Percentiles rank a stretch among this genome's conserved stretches.
Evolutionary conservation across 1,140 invertebrate species (phyloP).

Genomic region (Andricus grossulariae): DNA sequence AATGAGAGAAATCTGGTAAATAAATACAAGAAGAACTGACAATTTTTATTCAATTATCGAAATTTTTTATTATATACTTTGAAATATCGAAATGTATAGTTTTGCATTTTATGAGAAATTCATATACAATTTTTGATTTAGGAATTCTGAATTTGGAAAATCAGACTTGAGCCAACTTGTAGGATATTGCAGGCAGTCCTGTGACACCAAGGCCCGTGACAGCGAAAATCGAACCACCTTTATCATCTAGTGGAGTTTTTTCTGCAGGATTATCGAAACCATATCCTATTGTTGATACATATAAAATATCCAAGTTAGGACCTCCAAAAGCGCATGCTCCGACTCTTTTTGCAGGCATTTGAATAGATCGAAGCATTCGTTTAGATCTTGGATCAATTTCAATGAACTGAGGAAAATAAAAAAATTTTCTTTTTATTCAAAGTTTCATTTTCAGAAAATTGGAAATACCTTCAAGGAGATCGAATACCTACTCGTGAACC

Average conservation of each 20-base stretch:
- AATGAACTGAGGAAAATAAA: no score
- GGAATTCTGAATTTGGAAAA: no score
- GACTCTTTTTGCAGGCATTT: constrained; percentile 80
- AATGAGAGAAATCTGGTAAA: no score
- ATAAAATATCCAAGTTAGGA: no score
- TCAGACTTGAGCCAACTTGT: no score
- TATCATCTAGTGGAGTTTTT: constrained; percentile 75
- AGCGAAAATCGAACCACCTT: constrained; percentile 84
- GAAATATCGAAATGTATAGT: no score
- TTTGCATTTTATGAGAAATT: no score
- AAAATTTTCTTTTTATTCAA: no score
- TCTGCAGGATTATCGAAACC: constrained; percentile 74
- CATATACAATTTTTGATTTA: no score
- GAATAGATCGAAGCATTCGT: constrained; percentile 77
- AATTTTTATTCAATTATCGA: no score
- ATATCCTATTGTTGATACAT: constrained; percentile 72
- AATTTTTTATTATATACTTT: no score
- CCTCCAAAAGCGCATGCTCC: constrained; percentile 73
- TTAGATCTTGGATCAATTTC: constrained; percentile 71
- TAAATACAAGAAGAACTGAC: no score
- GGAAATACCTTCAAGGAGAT: constrained; percentile 57
- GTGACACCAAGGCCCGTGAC: constrained; percentile 81
- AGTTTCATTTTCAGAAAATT: constrained; percentile 58
- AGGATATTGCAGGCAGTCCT: constrained; percentile 66
- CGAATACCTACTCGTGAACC: constrained; percentile 68